Conservation (phyloP, 2,113 vertebrate species). For the Sminthopsis crassicaudata region DNA sequence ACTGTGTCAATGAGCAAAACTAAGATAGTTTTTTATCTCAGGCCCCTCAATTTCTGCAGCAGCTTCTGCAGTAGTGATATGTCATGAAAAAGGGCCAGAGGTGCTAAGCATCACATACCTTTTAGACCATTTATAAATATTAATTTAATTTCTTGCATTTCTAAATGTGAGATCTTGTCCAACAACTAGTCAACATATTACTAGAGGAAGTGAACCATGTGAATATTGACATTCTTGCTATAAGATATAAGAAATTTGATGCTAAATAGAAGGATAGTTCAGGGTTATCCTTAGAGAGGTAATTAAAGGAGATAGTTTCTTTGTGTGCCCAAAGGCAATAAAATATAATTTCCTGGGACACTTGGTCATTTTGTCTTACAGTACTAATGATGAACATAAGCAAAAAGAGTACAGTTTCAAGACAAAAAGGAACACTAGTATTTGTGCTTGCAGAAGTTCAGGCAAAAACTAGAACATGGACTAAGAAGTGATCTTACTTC, state of each 20-base stretch:
- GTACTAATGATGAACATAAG: not conserved
- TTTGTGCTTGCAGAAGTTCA: too few relatives aligned
- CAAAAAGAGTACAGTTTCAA: not conserved
- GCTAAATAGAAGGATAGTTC: conserved; percentile 70
- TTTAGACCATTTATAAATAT: not conserved
- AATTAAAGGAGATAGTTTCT: not conserved
- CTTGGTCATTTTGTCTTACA: not conserved
- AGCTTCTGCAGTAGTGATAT: not conserved
- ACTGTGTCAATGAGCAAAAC: not conserved
- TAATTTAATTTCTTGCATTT: not conserved
- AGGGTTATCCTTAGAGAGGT: not conserved
- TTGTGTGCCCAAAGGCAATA: not conserved
- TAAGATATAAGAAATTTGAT: not conserved
- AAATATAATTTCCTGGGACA: not conserved
- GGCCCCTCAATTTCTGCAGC: not conserved
- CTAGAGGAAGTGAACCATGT: not conserved
- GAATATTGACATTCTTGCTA: not conserved
- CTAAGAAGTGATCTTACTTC: too few relatives aligned
- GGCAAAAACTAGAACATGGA: too few relatives aligned
- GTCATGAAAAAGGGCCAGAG: not conserved
- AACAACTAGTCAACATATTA: not conserved
- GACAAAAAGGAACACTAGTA: too few relatives aligned
- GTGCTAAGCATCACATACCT: not conserved
- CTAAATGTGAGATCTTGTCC: not conserved
- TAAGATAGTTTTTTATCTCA: not conserved